Conservation (phyloP, 2,113 vertebrate genomes). For the Bujurquina vittata region DNA sequence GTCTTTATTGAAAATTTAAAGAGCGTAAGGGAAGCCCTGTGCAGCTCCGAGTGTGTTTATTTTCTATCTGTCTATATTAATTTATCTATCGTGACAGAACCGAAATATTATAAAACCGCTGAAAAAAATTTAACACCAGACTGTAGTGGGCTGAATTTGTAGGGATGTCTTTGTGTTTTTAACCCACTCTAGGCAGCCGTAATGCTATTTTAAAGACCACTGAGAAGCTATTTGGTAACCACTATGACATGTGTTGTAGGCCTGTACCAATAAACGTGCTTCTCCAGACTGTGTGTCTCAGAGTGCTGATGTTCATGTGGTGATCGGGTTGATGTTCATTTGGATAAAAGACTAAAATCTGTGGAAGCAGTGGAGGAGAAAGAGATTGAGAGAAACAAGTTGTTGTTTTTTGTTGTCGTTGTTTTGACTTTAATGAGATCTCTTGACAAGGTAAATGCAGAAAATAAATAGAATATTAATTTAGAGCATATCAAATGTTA, state of each 20-base stretch:
- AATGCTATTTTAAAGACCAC: constrained; percentile 5
- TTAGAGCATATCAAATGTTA: not conserved
- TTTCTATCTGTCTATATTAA: not conserved
- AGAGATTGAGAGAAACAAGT: not conserved
- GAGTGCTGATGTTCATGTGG: constrained; percentile 11
- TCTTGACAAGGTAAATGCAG: not conserved
- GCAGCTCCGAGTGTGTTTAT: constrained; percentile 9
- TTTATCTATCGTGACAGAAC: not conserved
- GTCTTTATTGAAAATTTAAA: constrained; percentile 43
- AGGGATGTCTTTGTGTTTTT: constrained; percentile 3
- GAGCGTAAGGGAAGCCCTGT: constrained; percentile 8
- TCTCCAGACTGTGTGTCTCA: constrained; percentile 12
- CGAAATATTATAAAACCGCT: not conserved
- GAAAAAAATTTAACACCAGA: not conserved
- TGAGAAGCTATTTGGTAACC: constrained; percentile 21
- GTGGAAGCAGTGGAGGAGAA: not conserved
- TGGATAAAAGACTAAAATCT: constrained; percentile 34
- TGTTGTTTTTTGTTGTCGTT: not conserved
- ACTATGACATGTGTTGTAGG: constrained; percentile 9
- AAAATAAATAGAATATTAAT: not conserved
- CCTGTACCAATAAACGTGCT: constrained; percentile 32
- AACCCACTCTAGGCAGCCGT: not conserved
- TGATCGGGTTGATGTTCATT: constrained; percentile 15
- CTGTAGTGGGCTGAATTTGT: not conserved
- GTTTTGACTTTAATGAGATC: too few relatives aligned